Evolutionary conservation across 2,888 invertebrate species (phyloP), one percentile per base, ranked within the genome.

Genomic region (Pogonocherus hispidulus): DNA sequence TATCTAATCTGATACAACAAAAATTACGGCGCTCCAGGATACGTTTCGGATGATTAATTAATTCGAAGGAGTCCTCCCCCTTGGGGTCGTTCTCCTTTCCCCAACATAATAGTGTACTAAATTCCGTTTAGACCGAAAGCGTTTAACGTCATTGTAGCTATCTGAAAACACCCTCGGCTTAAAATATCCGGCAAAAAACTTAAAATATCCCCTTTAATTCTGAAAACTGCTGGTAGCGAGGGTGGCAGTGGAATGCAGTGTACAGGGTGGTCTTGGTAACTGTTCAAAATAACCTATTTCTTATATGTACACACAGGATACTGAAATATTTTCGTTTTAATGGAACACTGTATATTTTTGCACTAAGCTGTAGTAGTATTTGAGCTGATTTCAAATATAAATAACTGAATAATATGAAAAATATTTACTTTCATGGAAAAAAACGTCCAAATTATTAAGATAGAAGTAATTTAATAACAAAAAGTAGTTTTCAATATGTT

Each of bases 121-220:
- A 70, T 65, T 67, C 66, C 65, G 66, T 67, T 71, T 69, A 63
- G 71, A 51, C 37, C 66, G 59, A 67, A 67, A 70, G 62, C 72
- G 64, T 67, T 69, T 65, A 67, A 63, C 63, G 67, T 70, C 66
- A 67, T 70, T 67, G 70, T 70, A 67, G 60, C 63, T 60, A 52
- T 60, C 59, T 66, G 55, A 59, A 67, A 72, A 63, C 65, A 52
- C 65, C 57, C 54, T 67, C 56, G 51, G 69, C 62, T 57, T 56
- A 62, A 60, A 65, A 66, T 66, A 71, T 69, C 71, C 66, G 71
- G 69, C 51, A 66, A 70, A 67, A 72, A 70, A 67, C 49, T 60
- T 69, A 55, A 69, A 69, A 69, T 65, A 69, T 69, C 69, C 71
- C 71, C 67, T 69, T 69, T 70, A 70, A 67, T 67, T 70, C 69